These are phyloP conservation scores for Caenorhabditis becei DNA, from an alignment of 2,888 invertebrate genomes.

Conservation along the genomic window DNA sequence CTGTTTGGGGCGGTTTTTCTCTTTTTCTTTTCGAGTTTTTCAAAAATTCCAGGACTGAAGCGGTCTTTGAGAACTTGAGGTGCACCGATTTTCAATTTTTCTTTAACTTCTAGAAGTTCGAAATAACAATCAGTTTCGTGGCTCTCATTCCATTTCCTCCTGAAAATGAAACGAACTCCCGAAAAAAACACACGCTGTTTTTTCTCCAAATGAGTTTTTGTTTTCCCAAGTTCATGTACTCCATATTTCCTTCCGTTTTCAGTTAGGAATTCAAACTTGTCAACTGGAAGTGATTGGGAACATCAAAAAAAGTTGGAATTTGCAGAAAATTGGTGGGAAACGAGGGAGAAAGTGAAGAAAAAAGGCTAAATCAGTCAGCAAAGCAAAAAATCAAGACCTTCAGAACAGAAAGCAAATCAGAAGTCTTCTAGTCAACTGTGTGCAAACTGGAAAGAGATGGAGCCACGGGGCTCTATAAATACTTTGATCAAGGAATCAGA, in stretches of 20 bases:
- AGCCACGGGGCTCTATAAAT: slow-evolving; percentile 20
- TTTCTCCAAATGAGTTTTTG: not conserved
- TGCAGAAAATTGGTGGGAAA: not conserved
- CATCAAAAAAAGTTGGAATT: not conserved
- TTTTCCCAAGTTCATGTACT: not conserved
- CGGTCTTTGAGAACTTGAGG: not conserved
- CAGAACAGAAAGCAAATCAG: slow-evolving; percentile 1
- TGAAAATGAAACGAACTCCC: not conserved
- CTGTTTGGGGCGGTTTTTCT: not conserved
- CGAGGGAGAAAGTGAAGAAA: not conserved
- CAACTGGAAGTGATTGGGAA: not conserved
- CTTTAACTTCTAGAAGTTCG: not conserved
- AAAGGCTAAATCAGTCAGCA: not conserved
- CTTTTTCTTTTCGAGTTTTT: too few species aligned
- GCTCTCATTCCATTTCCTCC: too few species aligned
- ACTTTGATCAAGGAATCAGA: slow-evolving; percentile 7
- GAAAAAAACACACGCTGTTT: not conserved
- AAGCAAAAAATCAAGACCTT: slow-evolving; percentile 3
- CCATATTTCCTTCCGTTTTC: not conserved
- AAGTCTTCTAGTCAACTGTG: slow-evolving; percentile 12
- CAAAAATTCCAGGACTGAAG: too few species aligned
- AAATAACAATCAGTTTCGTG: too few species aligned
- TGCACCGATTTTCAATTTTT: not conserved
- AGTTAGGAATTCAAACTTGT: not conserved
- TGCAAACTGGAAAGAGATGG: slow-evolving; percentile 1